phyloP scores from a whole-genome alignment of 2,113 vertebrate genomes.

The Trachemys scripta region DNA sequence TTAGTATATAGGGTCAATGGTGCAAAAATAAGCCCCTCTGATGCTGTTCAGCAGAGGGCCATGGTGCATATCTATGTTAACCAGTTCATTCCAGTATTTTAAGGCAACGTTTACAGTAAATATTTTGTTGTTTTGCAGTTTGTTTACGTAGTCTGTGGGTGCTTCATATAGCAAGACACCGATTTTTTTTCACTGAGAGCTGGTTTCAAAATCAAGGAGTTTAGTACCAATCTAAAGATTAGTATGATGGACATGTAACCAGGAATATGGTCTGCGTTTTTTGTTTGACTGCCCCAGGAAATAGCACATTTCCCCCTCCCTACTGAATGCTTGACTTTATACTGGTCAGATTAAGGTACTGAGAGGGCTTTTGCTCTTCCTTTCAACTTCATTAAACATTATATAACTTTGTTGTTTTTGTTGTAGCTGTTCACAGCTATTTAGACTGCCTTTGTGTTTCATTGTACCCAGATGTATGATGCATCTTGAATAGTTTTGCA shows the following conservation, averaged over 20 bases:
- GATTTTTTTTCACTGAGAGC: not conserved
- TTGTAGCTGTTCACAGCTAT: not conserved
- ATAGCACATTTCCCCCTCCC: not conserved
- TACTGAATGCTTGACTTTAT: not conserved
- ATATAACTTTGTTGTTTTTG: not conserved
- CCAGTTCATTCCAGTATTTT: not conserved
- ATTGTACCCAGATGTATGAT: not conserved
- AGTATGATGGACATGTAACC: not conserved
- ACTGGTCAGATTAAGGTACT: not conserved
- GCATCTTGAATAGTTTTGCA: not conserved
- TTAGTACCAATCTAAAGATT: not conserved
- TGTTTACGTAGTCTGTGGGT: not conserved
- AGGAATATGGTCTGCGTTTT: not conserved
- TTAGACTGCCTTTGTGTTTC: not conserved
- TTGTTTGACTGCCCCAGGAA: not conserved
- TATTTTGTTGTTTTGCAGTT: not conserved
- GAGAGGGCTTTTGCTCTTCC: not conserved
- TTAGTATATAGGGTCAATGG: not conserved
- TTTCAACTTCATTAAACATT: not conserved
- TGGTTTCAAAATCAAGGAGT: not conserved
- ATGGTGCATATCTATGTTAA: not conserved
- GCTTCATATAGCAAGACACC: not conserved
- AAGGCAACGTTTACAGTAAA: not conserved
- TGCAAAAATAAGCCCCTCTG: not conserved
- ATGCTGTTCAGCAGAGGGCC: not conserved